Percentiles rank a stretch among this genome's conserved stretches.
Evolutionary conservation across 2,888 invertebrate genomes (phyloP).

Genomic region (Crepidodera aurea): DNA sequence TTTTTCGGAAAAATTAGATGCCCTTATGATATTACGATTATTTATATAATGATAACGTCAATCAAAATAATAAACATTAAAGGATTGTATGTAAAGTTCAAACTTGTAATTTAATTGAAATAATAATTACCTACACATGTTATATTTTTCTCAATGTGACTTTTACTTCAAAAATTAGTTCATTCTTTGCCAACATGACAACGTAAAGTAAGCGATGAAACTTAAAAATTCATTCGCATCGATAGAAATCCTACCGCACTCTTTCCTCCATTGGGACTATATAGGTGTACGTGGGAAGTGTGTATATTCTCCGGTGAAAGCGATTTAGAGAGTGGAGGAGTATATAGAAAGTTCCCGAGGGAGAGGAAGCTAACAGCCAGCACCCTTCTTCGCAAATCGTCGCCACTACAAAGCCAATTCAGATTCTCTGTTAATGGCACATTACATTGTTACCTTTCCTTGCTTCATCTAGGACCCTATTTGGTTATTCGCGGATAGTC

Average conservation of each 20-base stretch:
- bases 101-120: no score
- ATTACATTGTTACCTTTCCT: constrained; percentile 63
- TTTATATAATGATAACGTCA: no score
- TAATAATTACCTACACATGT: no score
- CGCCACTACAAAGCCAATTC: constrained; percentile 63
- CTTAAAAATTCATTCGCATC: not conserved
- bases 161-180: no score
- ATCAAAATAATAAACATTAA: no score
- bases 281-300: constrained; percentile 15
- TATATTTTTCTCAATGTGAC: no score
- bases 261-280: constrained; percentile 17
- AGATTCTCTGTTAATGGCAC: constrained; percentile 64
- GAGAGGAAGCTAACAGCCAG: constrained; percentile 32
- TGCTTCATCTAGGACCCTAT: constrained; percentile 38
- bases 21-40: no score
- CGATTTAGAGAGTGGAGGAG: constrained; percentile 21
- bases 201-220: no score
- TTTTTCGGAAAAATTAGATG: no score
- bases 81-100: no score
- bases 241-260: constrained; percentile 3
- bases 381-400: constrained; percentile 50
- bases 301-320: constrained; percentile 26
- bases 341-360: constrained; percentile 33
- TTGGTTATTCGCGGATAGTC: constrained; percentile 6
- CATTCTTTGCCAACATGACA: no score